phyloP scores from a whole-genome alignment of 2,797 vertebrate species.

The Ispidina lecontei region DNA sequence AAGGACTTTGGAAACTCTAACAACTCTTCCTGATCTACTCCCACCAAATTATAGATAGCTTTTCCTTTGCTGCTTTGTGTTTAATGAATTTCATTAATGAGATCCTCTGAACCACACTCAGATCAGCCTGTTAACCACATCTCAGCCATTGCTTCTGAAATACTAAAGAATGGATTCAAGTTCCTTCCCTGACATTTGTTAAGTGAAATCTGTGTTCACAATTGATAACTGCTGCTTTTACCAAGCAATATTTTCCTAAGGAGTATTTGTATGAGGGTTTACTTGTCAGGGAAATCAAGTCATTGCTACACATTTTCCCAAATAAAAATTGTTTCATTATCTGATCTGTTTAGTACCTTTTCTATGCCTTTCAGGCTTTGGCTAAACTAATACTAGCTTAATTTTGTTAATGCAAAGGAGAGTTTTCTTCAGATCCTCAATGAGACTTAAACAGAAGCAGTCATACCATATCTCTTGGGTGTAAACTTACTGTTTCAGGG shows the following conservation, averaged over 20 bases:
- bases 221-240: not conserved
- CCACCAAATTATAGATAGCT: not conserved
- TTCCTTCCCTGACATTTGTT: not conserved
- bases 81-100: not conserved
- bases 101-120: not conserved
- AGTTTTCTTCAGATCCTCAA: not conserved
- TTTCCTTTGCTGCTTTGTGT: not conserved
- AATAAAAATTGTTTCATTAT: not conserved
- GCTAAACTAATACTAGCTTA: not conserved
- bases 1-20: not conserved
- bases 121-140: not conserved
- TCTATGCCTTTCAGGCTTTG: not conserved
- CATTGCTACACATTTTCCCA: not conserved
- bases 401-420: not conserved
- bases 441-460: not conserved
- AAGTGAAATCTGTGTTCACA: not conserved
- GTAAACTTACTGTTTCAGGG: not conserved
- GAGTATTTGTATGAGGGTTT: not conserved
- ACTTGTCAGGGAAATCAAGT: not conserved
- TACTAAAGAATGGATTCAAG: not conserved
- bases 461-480: not conserved
- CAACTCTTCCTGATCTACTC: not conserved
- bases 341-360: not conserved
- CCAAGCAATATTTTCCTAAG: not conserved
- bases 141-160: not conserved